A percentile compares a stretch with the other conserved stretches of the same genome.
Evolutionary conservation across 2,113 vertebrate genomes (phyloP).

Genomic region (Corythornis cristatus): DNA sequence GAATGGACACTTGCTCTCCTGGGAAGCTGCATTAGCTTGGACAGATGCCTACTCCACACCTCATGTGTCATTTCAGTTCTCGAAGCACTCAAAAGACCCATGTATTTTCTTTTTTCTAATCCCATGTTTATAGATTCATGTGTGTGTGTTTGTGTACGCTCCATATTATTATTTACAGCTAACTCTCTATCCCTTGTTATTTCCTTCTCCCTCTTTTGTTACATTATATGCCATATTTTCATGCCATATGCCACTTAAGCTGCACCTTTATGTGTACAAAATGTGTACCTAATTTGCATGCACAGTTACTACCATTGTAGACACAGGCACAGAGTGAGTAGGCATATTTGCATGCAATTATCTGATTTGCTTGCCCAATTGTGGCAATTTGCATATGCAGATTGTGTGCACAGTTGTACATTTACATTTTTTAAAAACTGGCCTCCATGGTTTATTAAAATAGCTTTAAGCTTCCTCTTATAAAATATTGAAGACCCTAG

Average conservation of each 20-base stretch:
- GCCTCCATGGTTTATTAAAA: conserved; percentile 60
- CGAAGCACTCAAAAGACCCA: background rate
- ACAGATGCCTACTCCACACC: background rate
- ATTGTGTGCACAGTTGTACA: conserved; percentile 63
- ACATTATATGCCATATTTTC: conserved; percentile 57
- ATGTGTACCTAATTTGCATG: conserved; percentile 67
- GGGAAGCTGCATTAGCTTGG: background rate
- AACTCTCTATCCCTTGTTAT: conserved; percentile 41
- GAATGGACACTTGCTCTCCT: background rate
- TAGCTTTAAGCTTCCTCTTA: conserved; percentile 48
- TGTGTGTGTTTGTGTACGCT: conserved; percentile 42
- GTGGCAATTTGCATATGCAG: conserved; percentile 61
- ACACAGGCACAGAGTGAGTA: conserved; percentile 57
- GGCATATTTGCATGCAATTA: conserved; percentile 71
- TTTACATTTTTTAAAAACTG: conserved; percentile 63
- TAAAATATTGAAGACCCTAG: conserved; percentile 54
- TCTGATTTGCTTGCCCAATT: conserved; percentile 70
- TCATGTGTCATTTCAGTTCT: background rate
- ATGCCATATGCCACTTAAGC: conserved; percentile 64
- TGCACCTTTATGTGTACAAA: conserved; percentile 70
- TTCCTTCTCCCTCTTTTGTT: conserved; percentile 62
- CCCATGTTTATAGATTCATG: conserved; percentile 6
- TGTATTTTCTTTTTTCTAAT: conserved; percentile 2
- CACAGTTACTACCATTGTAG: conserved; percentile 68
- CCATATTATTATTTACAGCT: conserved; percentile 64